Evolutionary conservation across 53 echinoderm and acorn worm species (phyloP), one percentile per base, ranked within the genome.

Genomic region (Arbacia lixula): DNA sequence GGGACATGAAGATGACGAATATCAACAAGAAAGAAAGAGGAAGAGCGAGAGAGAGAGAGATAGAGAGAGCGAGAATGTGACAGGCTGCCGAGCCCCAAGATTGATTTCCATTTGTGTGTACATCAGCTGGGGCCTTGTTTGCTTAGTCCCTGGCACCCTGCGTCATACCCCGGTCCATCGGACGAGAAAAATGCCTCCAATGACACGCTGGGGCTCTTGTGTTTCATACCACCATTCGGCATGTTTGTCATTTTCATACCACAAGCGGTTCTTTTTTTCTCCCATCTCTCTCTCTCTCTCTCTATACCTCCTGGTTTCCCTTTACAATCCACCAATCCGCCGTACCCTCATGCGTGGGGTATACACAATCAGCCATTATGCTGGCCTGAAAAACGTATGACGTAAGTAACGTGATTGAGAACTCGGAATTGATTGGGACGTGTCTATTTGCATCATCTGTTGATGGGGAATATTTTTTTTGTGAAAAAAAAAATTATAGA

Each of bases 101-200:
- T 74, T 74, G 74, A 74, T 74, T 74, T 74, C 52, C 74, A 21
- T 20, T 20, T 2, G 6, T 74, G 74, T 74, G 53, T 52, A 74
- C 74, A 10, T 74, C 74, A 74, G 51, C 74, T 74, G 74, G 71
- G 14, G 33, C 34, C 2, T 11, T 77, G 77, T 77, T 77, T 77
- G 77, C 56, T 27, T 58, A 77, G 40, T 12, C 19, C 77, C 25
- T 12, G 17, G 37, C 39, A 14, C 16, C 16, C 34, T 77, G 40
- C 77, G 77, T 77, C 77, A 77, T 77, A 36, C 58, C 77, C 10
- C 58, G 22, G 38, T 36, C 77, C 55, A 29, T 52, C 43, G 43
- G 43, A 74, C 53, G 30, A 32, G 43, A n/a, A 71, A 53, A 74
- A 52, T 52, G 33, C 51, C 28, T 31, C 53, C 29, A 31, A 53